Conservation (phyloP, 2,888 invertebrate genomes). For the Callyntrura sp. region DNA sequence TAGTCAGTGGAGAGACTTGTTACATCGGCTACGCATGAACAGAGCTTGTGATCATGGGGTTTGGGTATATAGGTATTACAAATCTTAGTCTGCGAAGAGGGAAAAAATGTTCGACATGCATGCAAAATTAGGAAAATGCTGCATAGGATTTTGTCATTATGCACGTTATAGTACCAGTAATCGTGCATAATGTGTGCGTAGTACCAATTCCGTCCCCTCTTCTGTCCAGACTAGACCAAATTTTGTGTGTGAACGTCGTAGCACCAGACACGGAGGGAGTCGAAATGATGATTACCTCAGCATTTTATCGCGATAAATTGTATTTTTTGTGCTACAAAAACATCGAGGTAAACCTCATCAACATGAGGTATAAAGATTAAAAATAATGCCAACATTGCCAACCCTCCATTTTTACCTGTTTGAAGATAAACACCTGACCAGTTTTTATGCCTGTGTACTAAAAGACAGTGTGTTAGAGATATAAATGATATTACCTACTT, state of each 20-base stretch:
- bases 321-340: neutral
- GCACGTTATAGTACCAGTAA: slow-evolving; percentile 28
- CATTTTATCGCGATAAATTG: slow-evolving; percentile 2
- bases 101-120: slow-evolving; percentile 36
- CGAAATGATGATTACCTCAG: slow-evolving; percentile 24
- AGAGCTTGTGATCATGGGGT: neutral
- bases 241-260: neutral
- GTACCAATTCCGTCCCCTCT: slow-evolving; percentile 33
- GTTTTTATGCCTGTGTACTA: neutral
- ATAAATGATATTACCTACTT: neutral
- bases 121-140: slow-evolving; percentile 44
- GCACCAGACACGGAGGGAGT: too few species aligned
- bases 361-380: slow-evolving; percentile 8
- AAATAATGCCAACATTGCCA: slow-evolving; percentile 14
- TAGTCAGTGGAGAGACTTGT: slow-evolving; percentile 27
- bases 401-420: slow-evolving; percentile 8
- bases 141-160: neutral
- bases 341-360: neutral
- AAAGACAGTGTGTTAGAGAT: slow-evolving; percentile 8
- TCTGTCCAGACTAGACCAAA: slow-evolving; percentile 39
- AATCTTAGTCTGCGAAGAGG: neutral
- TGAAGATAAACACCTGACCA: slow-evolving; percentile 49
- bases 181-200: slow-evolving; percentile 38
- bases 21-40: slow-evolving; percentile 41
- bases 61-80: neutral